Evolutionary conservation across 1,140 invertebrate species (phyloP).

Genomic region (Pectinophora gossypiella): DNA sequence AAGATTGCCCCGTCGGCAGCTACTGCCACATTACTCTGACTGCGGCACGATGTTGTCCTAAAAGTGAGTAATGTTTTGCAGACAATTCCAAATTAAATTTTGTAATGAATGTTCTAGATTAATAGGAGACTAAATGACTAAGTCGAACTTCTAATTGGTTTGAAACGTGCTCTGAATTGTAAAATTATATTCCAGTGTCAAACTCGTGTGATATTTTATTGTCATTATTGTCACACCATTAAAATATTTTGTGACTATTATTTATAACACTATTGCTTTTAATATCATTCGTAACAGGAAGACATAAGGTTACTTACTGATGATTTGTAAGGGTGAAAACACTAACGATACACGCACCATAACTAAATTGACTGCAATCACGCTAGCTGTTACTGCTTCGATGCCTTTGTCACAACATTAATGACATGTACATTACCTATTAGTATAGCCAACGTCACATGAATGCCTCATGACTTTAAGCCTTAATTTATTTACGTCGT

Average conservation of each 20-base stretch:
- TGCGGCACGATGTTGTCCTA: slow-evolving; percentile 88
- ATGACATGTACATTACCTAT: background rate
- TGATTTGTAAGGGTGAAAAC: slow-evolving; percentile 37
- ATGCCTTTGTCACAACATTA: slow-evolving; percentile 40
- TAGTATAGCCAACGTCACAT: background rate
- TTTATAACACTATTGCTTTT: too few species aligned
- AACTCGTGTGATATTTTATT: too few species aligned
- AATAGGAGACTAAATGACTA: too few species aligned
- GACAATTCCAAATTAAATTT: background rate
- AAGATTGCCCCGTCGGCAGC: slow-evolving; percentile 87
- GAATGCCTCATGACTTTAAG: background rate
- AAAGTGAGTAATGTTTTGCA: slow-evolving; percentile 76
- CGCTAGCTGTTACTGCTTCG: slow-evolving; percentile 48
- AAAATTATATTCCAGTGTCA: too few species aligned
- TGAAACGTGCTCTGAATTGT: too few species aligned
- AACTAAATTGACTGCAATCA: slow-evolving; percentile 59
- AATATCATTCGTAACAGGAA: too few species aligned
- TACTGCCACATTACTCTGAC: slow-evolving; percentile 90
- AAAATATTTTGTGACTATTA: too few species aligned
- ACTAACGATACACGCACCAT: slow-evolving; percentile 31
- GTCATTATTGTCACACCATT: too few species aligned
- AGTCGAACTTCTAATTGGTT: background rate
- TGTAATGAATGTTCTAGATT: too few species aligned
- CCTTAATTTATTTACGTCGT: background rate
- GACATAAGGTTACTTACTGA: slow-evolving; percentile 17